Evolutionary conservation across 2,888 invertebrate species (phyloP).

Genomic region (Drosophila peninsularis): DNA sequence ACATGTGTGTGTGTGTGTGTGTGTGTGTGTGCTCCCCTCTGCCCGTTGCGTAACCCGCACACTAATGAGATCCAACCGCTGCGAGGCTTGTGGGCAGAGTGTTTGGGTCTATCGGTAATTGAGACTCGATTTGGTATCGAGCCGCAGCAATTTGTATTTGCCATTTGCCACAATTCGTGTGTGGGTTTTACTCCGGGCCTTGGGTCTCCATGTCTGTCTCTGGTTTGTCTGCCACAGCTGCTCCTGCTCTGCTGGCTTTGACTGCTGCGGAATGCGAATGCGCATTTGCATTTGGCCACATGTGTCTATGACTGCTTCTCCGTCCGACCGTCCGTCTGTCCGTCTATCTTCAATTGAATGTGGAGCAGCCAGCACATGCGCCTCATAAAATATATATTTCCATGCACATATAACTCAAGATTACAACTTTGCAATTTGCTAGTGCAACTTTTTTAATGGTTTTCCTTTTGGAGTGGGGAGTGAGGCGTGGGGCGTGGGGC

Average conservation of each 20-base stretch:
- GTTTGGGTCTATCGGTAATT: conserved; percentile 61
- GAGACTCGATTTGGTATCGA: conserved; percentile 69
- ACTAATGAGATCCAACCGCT: conserved; percentile 68
- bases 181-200: conserved; percentile 31
- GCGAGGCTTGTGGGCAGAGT: conserved; percentile 37
- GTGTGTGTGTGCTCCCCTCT: neutral
- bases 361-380: conserved; percentile 44
- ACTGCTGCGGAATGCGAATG: conserved; percentile 67
- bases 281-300: conserved; percentile 76
- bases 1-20: neutral
- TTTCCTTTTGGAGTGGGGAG: conserved; percentile 39
- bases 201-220: conserved; percentile 21
- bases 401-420: conserved; percentile 30
- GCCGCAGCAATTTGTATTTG: conserved; percentile 75
- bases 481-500: neutral
- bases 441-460: conserved; percentile 45
- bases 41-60: conserved; percentile 55
- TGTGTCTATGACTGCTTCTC: conserved; percentile 40
- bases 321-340: conserved; percentile 4
- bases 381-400: conserved; percentile 32
- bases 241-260: conserved; percentile 21
- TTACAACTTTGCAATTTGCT: conserved; percentile 58
- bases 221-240: conserved; percentile 62
- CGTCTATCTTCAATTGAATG: conserved; percentile 19
- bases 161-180: conserved; percentile 52